Percentiles rank a stretch among this genome's conserved stretches.
These are phyloP conservation scores for Clitarchus hookeri DNA, from an alignment of 2,888 invertebrate species.

Conservation along the genomic window DNA sequence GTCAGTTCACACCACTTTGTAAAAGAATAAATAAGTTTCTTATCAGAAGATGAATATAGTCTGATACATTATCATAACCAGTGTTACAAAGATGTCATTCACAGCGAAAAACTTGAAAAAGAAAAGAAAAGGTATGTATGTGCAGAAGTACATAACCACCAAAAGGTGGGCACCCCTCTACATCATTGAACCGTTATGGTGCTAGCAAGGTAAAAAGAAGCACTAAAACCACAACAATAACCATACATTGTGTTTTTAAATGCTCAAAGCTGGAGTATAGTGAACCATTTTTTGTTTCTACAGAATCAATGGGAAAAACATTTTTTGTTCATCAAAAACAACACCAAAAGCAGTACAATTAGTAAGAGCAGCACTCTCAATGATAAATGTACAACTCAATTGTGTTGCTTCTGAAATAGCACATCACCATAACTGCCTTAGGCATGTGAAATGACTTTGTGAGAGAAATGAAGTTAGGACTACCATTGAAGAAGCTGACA, in stretches of 20 bases:
- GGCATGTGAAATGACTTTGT: background rate
- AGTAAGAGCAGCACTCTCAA: background rate
- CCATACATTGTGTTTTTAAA: background rate
- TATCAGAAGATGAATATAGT: background rate
- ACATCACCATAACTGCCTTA: background rate
- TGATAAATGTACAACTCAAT: background rate
- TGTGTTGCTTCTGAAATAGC: background rate
- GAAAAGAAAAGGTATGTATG: background rate
- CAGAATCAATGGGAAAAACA: background rate
- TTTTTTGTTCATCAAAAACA: background rate
- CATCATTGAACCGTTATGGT: too few relatives aligned
- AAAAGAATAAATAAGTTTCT: background rate
- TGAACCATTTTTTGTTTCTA: background rate
- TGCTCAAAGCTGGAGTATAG: background rate
- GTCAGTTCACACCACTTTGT: background rate
- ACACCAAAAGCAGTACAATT: background rate
- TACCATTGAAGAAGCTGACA: background rate
- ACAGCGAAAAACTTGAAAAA: background rate
- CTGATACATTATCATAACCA: background rate
- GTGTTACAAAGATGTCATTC: too few relatives aligned
- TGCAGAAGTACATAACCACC: too few relatives aligned
- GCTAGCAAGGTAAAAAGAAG: background rate
- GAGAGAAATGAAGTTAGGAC: background rate
- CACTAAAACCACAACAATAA: background rate
- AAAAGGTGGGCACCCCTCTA: too few relatives aligned